A percentile compares a stretch with the other conserved stretches of the same genome.
These are phyloP conservation scores for Dorcus hopei DNA, from an alignment of 2,888 invertebrate species.

Conservation along the genomic window DNA sequence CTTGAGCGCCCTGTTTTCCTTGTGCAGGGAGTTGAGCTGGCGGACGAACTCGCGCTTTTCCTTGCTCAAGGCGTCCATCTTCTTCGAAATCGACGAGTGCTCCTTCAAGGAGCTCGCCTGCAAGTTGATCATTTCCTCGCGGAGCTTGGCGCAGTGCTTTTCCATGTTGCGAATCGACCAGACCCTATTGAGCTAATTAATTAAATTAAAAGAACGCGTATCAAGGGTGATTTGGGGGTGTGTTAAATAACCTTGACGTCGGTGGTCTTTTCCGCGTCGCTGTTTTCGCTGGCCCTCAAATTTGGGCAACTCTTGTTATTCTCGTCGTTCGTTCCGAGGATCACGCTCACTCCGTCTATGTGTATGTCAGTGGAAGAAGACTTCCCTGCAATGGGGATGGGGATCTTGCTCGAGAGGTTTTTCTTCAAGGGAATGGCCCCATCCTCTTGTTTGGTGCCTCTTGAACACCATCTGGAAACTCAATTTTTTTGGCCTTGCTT, in stretches of 20 bases:
- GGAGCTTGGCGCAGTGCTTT: constrained; percentile 30
- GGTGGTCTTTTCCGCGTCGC: no score
- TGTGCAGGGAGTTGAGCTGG: constrained; percentile 32
- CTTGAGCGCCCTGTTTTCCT: constrained; percentile 40
- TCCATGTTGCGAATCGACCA: constrained; percentile 15
- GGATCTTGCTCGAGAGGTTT: constrained; percentile 10
- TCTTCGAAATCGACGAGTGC: constrained; percentile 35
- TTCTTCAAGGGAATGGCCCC: neutral
- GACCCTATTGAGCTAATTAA: constrained; percentile 1
- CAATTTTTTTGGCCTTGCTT: no score
- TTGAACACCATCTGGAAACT: neutral
- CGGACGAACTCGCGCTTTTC: constrained; percentile 39
- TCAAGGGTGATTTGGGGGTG: no score
- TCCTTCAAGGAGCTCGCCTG: constrained; percentile 38
- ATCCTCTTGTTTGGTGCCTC: neutral
- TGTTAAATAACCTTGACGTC: no score
- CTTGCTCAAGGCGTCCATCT: constrained; percentile 34
- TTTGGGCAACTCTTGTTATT: constrained; percentile 15
- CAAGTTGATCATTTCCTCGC: constrained; percentile 35
- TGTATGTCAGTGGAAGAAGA: constrained; percentile 16
- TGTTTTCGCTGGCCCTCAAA: neutral
- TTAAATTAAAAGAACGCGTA: neutral
- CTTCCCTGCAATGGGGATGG: constrained; percentile 11
- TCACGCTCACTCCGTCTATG: neutral
- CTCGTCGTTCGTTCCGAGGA: neutral